phyloP scores from a whole-genome alignment of 1,140 invertebrate species.

The Chrysomallon squamiferum region DNA sequence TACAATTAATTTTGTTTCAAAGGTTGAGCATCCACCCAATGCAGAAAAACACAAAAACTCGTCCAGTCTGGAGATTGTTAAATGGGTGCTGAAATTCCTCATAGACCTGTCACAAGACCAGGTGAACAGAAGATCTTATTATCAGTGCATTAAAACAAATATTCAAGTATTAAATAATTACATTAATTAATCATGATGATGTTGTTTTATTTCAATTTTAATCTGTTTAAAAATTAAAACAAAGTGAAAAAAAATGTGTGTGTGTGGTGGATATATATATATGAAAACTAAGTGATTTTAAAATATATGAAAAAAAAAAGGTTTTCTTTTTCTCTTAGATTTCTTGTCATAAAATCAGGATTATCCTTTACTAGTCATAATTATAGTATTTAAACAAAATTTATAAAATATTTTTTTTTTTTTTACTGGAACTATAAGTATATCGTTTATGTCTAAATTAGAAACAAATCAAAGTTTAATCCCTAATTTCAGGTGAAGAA shows the following conservation, averaged over 20 bases:
- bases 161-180: too few species aligned
- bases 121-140: conserved; percentile 13
- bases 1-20: too few species aligned
- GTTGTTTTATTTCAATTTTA: not conserved
- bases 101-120: conserved; percentile 47
- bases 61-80: conserved; percentile 39
- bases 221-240: not conserved
- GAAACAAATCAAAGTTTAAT: too few species aligned
- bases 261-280: not conserved
- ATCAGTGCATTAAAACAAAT: too few species aligned
- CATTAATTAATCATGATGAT: not conserved
- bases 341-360: too few species aligned
- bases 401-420: too few species aligned
- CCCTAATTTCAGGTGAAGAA: conserved; percentile 25
- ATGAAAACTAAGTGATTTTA: not conserved
- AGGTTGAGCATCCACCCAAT: conserved; percentile 34
- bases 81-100: conserved; percentile 35
- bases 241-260: not conserved
- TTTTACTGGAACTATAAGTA: too few species aligned
- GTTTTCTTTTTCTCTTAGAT: too few species aligned
- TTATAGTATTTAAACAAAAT: too few species aligned
- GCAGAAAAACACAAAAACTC: conserved; percentile 29
- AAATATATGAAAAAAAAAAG: too few species aligned
- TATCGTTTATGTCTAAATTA: too few species aligned
- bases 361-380: too few species aligned